Percentiles rank a stretch among this genome's conserved stretches.
Conservation (phyloP, 2,888 invertebrate genomes). For the Parapristionchus giblindavisi region DNA sequence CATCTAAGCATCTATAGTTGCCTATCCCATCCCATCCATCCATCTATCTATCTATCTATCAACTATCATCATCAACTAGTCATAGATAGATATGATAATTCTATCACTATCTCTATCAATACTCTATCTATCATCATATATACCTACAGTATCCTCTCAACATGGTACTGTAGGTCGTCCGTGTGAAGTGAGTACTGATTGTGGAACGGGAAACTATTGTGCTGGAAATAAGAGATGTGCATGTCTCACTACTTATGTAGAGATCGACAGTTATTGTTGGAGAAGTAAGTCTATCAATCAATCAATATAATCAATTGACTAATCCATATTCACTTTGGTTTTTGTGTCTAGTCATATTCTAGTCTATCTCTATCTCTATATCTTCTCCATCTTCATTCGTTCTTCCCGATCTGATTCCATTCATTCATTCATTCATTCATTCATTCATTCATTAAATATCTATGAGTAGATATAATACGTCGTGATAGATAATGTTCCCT, state of each 20-base stretch:
- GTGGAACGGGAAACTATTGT: conserved; percentile 69
- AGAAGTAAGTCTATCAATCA: conserved; percentile 59
- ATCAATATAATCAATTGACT: not conserved
- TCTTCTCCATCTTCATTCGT: conserved; percentile 5
- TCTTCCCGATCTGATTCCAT: not conserved
- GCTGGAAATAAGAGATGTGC: conserved; percentile 69
- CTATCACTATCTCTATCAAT: too few species aligned
- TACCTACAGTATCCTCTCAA: conserved; percentile 43
- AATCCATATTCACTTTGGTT: not conserved
- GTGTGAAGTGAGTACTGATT: conserved; percentile 67
- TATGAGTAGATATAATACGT: not conserved
- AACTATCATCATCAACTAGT: not conserved
- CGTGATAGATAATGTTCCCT: too few species aligned
- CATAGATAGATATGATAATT: conserved; percentile 1
- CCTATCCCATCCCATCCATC: not conserved
- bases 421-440: not conserved
- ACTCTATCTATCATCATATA: conserved; percentile 12
- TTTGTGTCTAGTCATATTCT: not conserved
- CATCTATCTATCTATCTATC: not conserved
- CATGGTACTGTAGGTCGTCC: conserved; percentile 67
- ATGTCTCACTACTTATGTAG: conserved; percentile 69
- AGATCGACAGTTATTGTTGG: conserved; percentile 69
- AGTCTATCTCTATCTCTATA: conserved; percentile 12
- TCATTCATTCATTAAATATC: not conserved
- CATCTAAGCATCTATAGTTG: conserved; percentile 2